A percentile compares a stretch with the other conserved stretches of the same genome.
Evolutionary conservation across 2,888 invertebrate genomes (phyloP).

Genomic region (Odontothrips loti): DNA sequence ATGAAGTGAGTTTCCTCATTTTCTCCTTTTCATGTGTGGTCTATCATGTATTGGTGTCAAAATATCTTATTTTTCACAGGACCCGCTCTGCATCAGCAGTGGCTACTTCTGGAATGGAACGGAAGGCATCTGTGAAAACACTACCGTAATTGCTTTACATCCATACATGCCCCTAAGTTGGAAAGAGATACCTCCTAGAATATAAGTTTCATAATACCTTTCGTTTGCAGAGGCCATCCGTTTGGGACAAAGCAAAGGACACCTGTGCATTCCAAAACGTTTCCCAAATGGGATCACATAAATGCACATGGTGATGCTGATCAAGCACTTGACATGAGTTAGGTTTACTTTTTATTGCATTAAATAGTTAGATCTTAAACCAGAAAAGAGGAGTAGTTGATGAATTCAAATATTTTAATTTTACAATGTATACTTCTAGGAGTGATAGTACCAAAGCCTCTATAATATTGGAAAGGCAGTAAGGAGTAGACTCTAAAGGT

Average conservation of each 20-base stretch:
- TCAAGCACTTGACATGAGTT: not conserved
- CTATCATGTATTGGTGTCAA: not conserved
- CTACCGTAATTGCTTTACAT: no score
- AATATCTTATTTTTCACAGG: not conserved
- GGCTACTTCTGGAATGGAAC: not conserved
- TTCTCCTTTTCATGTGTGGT: not conserved
- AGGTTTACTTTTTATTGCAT: not conserved
- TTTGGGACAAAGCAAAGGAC: not conserved
- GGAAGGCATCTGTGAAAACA: no score
- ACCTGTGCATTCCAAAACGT: not conserved
- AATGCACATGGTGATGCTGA: not conserved
- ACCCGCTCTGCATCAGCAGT: not conserved
- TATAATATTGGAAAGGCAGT: no score
- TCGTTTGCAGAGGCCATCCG: not conserved
- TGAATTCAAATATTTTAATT: no score
- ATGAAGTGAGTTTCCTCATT: not conserved
- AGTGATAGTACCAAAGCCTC: no score
- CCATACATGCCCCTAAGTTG: no score
- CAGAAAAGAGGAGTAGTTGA: no score
- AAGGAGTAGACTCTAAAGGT: no score
- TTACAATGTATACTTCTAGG: no score
- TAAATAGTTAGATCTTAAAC: no score
- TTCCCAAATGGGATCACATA: not conserved
- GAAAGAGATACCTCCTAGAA: no score
- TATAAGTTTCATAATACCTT: not conserved